Evolutionary conservation across 2,113 vertebrate genomes (phyloP).

Genomic region (Haemorhous mexicanus): DNA sequence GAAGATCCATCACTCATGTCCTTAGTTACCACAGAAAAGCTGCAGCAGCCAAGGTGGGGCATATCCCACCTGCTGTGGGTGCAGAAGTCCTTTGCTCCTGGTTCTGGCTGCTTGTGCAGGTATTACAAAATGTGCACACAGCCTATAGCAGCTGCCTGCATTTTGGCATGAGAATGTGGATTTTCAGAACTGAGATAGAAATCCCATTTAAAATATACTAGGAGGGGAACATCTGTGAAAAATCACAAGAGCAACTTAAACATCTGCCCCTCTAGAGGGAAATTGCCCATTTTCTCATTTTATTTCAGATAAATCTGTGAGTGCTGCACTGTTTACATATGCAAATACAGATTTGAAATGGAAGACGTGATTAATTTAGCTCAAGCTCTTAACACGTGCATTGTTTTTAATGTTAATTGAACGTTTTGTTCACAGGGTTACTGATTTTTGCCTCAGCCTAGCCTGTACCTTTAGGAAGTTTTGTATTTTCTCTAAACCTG

Average conservation of each 20-base stretch:
- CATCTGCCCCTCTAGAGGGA: slow-evolving; percentile 60
- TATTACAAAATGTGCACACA: not conserved
- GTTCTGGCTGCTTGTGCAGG: not conserved
- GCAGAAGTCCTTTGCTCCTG: not conserved
- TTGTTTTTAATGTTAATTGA: slow-evolving; percentile 36
- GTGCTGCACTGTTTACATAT: slow-evolving; percentile 41
- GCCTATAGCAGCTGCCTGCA: not conserved
- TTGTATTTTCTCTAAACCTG: not conserved
- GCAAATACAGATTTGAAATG: slow-evolving; percentile 35
- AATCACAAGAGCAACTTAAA: slow-evolving; percentile 22
- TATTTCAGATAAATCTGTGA: slow-evolving; percentile 46
- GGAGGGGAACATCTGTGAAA: slow-evolving; percentile 67
- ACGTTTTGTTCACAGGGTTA: not conserved
- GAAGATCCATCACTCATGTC: too few species aligned
- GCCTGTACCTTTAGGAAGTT: not conserved
- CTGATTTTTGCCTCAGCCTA: not conserved
- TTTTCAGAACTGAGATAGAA: slow-evolving; percentile 39
- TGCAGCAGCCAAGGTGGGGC: not conserved
- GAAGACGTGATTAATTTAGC: slow-evolving; percentile 48
- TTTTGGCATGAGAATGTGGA: slow-evolving; percentile 1
- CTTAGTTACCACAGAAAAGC: not conserved
- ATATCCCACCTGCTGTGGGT: not conserved
- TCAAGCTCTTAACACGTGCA: not conserved
- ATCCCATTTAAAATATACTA: slow-evolving; percentile 14
- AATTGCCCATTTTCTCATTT: slow-evolving; percentile 46